Percentiles rank a stretch among this genome's conserved stretches.
phyloP scores from a whole-genome alignment of 2,113 vertebrate genomes.

The Nibea coibor region DNA sequence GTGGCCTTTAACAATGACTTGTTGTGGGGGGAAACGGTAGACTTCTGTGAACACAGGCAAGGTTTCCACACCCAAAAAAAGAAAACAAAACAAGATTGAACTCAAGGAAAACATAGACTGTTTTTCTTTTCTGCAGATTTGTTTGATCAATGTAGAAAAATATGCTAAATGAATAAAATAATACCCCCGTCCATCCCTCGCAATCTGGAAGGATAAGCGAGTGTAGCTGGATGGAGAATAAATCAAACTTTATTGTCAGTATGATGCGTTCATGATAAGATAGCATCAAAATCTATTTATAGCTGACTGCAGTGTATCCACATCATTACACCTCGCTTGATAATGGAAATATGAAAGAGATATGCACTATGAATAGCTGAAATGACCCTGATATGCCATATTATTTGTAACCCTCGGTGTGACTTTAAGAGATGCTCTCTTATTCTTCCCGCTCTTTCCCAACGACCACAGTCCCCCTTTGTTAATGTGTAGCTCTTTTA shows the following conservation, averaged over 20 bases:
- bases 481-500: constrained; percentile 17
- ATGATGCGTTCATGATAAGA: not conserved
- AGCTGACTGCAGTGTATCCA: not conserved
- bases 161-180: not conserved
- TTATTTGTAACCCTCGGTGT: not conserved
- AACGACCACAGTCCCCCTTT: constrained; percentile 18
- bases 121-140: not conserved
- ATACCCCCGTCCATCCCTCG: too few relatives aligned
- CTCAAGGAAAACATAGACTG: not conserved
- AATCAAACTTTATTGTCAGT: not conserved
- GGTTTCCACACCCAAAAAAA: not conserved
- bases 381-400: constrained; percentile 28
- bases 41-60: constrained; percentile 1
- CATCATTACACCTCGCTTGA: constrained; percentile 9
- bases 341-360: constrained; percentile 37
- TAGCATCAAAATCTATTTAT: constrained; percentile 1
- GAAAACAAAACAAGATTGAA: not conserved
- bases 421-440: constrained; percentile 4
- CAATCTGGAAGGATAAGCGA: not conserved
- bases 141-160: not conserved
- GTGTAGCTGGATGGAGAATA: not conserved
- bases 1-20: not conserved
- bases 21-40: not conserved
- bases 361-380: constrained; percentile 29
- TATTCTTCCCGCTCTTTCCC: constrained; percentile 36